Evolutionary conservation across 1,140 invertebrate genomes (phyloP).

Genomic region (Hyphantria cunea): DNA sequence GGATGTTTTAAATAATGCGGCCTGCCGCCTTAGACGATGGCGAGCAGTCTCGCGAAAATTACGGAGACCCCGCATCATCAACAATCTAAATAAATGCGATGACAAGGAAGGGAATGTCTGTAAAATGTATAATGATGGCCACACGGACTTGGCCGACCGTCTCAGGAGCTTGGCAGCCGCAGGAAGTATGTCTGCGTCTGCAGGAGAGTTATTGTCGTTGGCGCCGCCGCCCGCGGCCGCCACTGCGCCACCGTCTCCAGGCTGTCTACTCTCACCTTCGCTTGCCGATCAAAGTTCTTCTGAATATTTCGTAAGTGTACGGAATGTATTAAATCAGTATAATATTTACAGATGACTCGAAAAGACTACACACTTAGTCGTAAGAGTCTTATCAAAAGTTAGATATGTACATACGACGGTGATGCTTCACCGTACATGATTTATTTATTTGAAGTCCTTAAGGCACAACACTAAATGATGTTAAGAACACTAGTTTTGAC

Average conservation of each 20-base stretch:
- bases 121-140: constrained; percentile 57
- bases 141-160: constrained; percentile 69
- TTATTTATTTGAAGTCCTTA: too few species aligned
- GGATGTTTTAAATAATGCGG: constrained; percentile 71
- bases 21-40: constrained; percentile 67
- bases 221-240: constrained; percentile 79
- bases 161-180: constrained; percentile 80
- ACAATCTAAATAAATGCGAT: constrained; percentile 69
- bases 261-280: constrained; percentile 67
- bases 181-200: constrained; percentile 77
- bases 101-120: constrained; percentile 49
- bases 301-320: constrained; percentile 73
- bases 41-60: constrained; percentile 66
- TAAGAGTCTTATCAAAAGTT: constrained; percentile 31
- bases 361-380: constrained; percentile 2
- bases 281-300: constrained; percentile 68
- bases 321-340: constrained; percentile 8
- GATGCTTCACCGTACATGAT: too few species aligned
- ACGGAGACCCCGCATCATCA: constrained; percentile 65
- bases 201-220: constrained; percentile 74
- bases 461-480: too few species aligned
- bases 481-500: too few species aligned
- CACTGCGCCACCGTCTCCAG: constrained; percentile 70
- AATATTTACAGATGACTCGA: constrained; percentile 12
- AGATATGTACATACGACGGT: not conserved